Evolutionary conservation across 2,797 vertebrate genomes (phyloP).

Genomic region (Adelosebastes latens): DNA sequence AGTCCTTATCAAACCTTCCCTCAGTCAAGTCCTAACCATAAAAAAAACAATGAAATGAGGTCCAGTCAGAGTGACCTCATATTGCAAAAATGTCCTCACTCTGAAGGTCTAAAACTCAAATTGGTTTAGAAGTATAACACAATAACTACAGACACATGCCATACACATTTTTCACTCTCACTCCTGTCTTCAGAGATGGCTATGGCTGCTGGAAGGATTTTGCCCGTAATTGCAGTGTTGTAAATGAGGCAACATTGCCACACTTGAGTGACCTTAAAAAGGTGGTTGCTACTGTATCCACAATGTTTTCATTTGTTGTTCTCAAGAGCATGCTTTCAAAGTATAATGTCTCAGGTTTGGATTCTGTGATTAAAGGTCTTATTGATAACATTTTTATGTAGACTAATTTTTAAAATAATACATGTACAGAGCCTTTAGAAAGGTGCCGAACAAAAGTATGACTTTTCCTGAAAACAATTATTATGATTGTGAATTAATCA

Average conservation of each 20-base stretch:
- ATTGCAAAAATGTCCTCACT: slow-evolving; percentile 54
- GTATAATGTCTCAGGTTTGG: neutral
- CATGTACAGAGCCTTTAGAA: too few relatives aligned
- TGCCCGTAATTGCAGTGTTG: slow-evolving; percentile 16
- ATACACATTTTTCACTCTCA: slow-evolving; percentile 19
- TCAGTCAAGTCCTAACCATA: slow-evolving; percentile 10
- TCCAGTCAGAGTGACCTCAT: slow-evolving; percentile 55
- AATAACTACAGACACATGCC: slow-evolving; percentile 39
- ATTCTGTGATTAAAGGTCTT: neutral
- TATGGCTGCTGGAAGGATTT: slow-evolving; percentile 10
- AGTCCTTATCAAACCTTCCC: slow-evolving; percentile 7
- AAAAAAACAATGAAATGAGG: slow-evolving; percentile 21
- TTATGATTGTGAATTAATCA: too few relatives aligned
- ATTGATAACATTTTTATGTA: too few relatives aligned
- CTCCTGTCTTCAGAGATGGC: neutral
- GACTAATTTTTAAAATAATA: too few relatives aligned
- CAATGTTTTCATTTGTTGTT: neutral
- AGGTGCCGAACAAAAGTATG: too few relatives aligned
- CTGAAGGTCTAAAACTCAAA: slow-evolving; percentile 27
- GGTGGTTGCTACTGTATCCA: slow-evolving; percentile 10
- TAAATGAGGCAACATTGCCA: slow-evolving; percentile 12
- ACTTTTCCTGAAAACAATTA: too few relatives aligned
- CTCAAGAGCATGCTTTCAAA: neutral
- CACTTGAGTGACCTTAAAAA: slow-evolving; percentile 8
- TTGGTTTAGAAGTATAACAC: slow-evolving; percentile 38